These are phyloP conservation scores for Muraenolepis orangiensis DNA, from an alignment of 2,797 vertebrate species.

Conservation along the genomic window DNA sequence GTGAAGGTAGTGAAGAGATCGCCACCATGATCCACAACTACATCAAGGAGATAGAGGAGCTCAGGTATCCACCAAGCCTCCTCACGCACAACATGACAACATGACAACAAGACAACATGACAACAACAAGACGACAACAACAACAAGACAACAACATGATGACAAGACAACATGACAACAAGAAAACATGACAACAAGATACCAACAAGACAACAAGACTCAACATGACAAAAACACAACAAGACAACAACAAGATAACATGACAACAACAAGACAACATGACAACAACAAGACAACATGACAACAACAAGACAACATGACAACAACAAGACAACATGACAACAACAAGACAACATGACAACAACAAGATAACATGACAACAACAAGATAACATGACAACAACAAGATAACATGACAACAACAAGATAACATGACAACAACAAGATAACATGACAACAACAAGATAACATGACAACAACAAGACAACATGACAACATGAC, in stretches of 20 bases:
- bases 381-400: not conserved
- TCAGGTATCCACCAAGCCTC: constrained; percentile 74
- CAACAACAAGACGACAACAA: not conserved
- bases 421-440: not conserved
- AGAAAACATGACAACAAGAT: not conserved
- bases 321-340: not conserved
- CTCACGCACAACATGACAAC: not conserved
- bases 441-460: no score
- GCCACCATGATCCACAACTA: constrained; percentile 97
- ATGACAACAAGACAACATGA: not conserved
- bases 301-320: not conserved
- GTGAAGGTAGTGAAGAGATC: constrained; percentile 94
- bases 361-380: no score
- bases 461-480: not conserved
- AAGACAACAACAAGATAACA: no score
- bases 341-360: not conserved
- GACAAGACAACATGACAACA: not conserved
- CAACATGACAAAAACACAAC: not conserved
- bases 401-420: no score
- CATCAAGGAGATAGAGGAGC: constrained; percentile 97
- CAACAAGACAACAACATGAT: not conserved
- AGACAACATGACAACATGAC: not conserved
- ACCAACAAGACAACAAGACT: not conserved
- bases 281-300: not conserved
- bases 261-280: not conserved